These are phyloP conservation scores for Epirrhoe alternata DNA, from an alignment of 2,888 invertebrate species.

Conservation along the genomic window DNA sequence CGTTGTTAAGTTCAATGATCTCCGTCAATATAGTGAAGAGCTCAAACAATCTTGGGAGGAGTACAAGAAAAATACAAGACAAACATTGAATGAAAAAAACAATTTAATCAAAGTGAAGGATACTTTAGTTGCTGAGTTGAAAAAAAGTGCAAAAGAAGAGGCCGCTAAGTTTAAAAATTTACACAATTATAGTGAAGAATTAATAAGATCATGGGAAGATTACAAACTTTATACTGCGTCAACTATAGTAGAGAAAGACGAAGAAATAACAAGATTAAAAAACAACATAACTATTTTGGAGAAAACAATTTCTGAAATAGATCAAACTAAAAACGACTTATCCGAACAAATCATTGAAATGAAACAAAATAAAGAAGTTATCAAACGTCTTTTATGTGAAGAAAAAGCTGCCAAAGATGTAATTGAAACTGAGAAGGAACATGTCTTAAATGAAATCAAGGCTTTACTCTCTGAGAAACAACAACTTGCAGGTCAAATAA, in stretches of 20 bases:
- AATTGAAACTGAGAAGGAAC: constrained; percentile 39
- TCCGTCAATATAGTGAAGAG: constrained; percentile 54
- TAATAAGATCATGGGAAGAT: constrained; percentile 37
- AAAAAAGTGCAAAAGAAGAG: constrained; percentile 28
- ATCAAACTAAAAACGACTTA: constrained; percentile 27
- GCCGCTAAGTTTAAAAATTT: constrained; percentile 22
- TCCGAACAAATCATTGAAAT: constrained; percentile 31
- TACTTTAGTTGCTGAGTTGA: constrained; percentile 42
- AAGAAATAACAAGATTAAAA: constrained; percentile 20
- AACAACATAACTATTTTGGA: constrained; percentile 18
- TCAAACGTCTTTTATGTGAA: constrained; percentile 36
- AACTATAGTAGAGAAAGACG: constrained; percentile 20
- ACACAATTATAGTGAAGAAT: constrained; percentile 28
- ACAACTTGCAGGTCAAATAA: constrained; percentile 23
- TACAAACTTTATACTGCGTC: constrained; percentile 20
- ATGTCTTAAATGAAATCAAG: constrained; percentile 21
- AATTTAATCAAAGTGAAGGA: constrained; percentile 25
- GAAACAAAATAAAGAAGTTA: constrained; percentile 38
- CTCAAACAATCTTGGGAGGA: constrained; percentile 54
- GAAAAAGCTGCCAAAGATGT: constrained; percentile 32
- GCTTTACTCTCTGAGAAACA: constrained; percentile 25
- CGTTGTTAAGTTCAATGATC: constrained; percentile 47
- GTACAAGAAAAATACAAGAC: constrained; percentile 49
- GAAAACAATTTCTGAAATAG: constrained; percentile 18
- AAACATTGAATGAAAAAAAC: constrained; percentile 50